Percentiles rank a stretch among this genome's conserved stretches.
Evolutionary conservation across 2,888 invertebrate species (phyloP).

Genomic region (Macropis europaea): DNA sequence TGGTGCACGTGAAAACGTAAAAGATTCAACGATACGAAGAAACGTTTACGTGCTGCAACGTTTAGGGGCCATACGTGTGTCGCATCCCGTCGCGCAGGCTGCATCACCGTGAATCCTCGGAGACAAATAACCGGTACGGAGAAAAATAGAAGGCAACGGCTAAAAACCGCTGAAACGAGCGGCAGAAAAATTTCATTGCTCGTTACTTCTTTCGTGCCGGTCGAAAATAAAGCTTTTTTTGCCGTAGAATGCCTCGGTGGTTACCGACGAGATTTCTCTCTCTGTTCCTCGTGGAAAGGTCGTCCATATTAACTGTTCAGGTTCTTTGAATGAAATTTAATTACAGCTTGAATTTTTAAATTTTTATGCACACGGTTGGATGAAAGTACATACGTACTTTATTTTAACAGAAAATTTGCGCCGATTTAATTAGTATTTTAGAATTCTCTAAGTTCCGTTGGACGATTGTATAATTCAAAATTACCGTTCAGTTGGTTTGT

Average conservation of each 20-base stretch:
- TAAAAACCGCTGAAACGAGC: not conserved
- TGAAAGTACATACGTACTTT: too few relatives aligned
- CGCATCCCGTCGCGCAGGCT: not conserved
- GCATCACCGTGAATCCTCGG: not conserved
- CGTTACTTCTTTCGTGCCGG: not conserved
- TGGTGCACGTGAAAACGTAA: not conserved
- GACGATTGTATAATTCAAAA: too few relatives aligned
- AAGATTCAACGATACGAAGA: not conserved
- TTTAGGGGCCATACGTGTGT: not conserved
- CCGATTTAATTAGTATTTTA: too few relatives aligned
- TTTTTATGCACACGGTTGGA: too few relatives aligned
- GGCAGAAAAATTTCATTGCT: conserved; percentile 4
- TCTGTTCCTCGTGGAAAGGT: too few relatives aligned
- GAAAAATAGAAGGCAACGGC: not conserved
- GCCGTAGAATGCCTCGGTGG: not conserved
- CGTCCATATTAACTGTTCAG: not conserved
- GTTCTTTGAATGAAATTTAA: too few relatives aligned
- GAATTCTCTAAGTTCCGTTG: too few relatives aligned
- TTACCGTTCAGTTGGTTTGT: too few relatives aligned
- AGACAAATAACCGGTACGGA: not conserved
- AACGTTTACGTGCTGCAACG: not conserved
- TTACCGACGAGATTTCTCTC: not conserved
- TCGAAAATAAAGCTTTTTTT: not conserved
- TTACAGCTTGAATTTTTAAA: too few relatives aligned
- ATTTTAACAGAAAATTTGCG: too few relatives aligned